Evolutionary conservation across 1,140 invertebrate species (phyloP).

Genomic region (Apis dorsata): DNA sequence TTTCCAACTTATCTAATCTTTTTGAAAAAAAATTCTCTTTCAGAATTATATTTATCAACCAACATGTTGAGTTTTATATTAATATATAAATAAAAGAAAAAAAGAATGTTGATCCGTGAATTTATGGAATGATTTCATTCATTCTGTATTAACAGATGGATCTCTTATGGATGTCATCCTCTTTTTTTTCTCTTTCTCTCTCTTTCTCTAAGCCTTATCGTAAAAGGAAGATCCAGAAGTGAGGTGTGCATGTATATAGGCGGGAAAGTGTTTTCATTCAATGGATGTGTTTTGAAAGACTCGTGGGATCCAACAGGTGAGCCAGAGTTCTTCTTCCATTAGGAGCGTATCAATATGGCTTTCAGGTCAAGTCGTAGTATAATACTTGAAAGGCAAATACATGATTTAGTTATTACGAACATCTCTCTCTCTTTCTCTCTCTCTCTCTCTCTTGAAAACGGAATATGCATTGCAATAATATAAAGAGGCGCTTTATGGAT

Average conservation of each 20-base stretch:
- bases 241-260: not conserved
- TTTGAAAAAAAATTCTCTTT: too few species aligned
- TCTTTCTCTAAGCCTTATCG: not conserved
- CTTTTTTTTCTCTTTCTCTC: not conserved
- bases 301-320: slow-evolving; percentile 51
- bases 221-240: slow-evolving; percentile 1
- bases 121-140: not conserved
- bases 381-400: slow-evolving; percentile 19
- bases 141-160: not conserved
- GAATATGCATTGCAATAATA: not conserved
- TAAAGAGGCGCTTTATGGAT: not conserved
- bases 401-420: not conserved
- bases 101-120: not conserved
- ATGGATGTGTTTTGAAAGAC: slow-evolving; percentile 37
- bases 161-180: not conserved
- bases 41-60: too few species aligned
- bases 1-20: too few species aligned
- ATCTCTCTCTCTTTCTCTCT: not conserved
- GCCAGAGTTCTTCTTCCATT: slow-evolving; percentile 40
- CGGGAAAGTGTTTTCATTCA: slow-evolving; percentile 43
- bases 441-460: not conserved
- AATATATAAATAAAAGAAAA: too few species aligned
- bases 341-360: slow-evolving; percentile 25
- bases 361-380: slow-evolving; percentile 1
- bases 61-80: too few species aligned